Base-by-base conservation (phyloP, 2,888 invertebrate species). In the Patella pellucida region DNA sequence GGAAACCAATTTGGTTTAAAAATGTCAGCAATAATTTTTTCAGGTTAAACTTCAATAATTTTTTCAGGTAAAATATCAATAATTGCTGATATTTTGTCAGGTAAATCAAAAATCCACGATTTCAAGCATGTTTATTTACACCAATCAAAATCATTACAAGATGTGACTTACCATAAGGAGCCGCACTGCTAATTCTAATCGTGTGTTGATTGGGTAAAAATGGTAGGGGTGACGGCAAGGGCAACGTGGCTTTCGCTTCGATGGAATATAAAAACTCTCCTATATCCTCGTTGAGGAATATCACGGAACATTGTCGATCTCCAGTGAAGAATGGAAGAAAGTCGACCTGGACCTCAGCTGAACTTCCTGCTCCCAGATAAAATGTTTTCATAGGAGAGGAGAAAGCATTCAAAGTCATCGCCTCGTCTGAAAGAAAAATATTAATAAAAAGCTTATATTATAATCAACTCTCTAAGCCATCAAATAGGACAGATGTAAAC, bases 231-330 rank as follows among this genome's bases (percentile, higher is more conserved):
- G 85, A 85, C 7, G 89, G 86, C 41, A 87, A 82, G 9, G 91
- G 91, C 71, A 86, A 77, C 14, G 79, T 80, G 19, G 89, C 86
- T 31, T 78, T 85, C 23, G 89, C 91, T 77, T 90, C 89, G 7
- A 91, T 85, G 19, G 87, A 86, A 81, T 90, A 90, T 41, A 91
- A 78, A 78, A 91, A 89, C 83, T 91, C 91, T 69, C 91, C 91
- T 23, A 90, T 84, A 7, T 79, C 76, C 74, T 88, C 88, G 76
- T 89, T 90, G 68, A 86, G 79, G 78, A 91, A 89, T 74, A 91
- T 86, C 31, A 91, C 83, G 1, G 89, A 88, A 75, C 89, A 90
- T 81, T 89, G 88, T 69, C 87, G 84, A 71, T 85, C 85, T 79
- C 90, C 90, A 7, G 86, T 83, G 56, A 83, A 83, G 83, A 90